These are phyloP conservation scores for Dynastes grantii DNA, from an alignment of 2,888 invertebrate species.

Conservation along the genomic window DNA sequence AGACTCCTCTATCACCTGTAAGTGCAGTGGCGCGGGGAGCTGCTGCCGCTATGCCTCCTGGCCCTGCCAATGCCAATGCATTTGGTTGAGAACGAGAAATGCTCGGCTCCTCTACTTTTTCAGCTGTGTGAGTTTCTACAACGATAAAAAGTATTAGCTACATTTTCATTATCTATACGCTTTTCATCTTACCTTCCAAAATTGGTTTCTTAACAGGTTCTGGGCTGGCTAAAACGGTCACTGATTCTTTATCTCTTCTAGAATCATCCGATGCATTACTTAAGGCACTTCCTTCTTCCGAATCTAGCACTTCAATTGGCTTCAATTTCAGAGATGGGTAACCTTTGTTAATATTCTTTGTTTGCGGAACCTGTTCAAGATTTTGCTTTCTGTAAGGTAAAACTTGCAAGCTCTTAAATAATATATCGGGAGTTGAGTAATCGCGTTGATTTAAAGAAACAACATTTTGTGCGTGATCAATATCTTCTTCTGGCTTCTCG, in stretches of 20 bases:
- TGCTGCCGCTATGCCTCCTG: conserved; percentile 71
- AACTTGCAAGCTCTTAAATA: conserved; percentile 11
- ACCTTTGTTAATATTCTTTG: conserved; percentile 17
- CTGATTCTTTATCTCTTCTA: conserved; percentile 24
- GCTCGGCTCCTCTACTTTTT: conserved; percentile 64
- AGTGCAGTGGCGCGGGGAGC: conserved; percentile 72
- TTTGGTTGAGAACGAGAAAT: conserved; percentile 72
- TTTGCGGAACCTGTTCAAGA: neutral
- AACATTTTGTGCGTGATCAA: conserved; percentile 55
- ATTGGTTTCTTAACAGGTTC: conserved; percentile 6
- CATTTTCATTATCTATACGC: neutral
- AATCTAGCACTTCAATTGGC: conserved; percentile 49
- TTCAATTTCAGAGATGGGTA: conserved; percentile 40
- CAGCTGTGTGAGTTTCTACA: conserved; percentile 48
- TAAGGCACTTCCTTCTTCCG: conserved; percentile 32
- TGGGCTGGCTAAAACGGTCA: neutral
- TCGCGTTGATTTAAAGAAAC: conserved; percentile 57
- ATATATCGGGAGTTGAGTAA: conserved; percentile 49
- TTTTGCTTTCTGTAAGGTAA: conserved; percentile 26
- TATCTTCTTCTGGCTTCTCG: conserved; percentile 43
- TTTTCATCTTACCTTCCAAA: conserved; percentile 20
- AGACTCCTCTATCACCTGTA: conserved; percentile 71
- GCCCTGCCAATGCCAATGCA: conserved; percentile 72
- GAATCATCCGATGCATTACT: neutral
- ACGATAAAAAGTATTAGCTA: conserved; percentile 36